These are phyloP conservation scores for Tiphia femorata DNA, from an alignment of 2,888 invertebrate genomes.

Conservation along the genomic window DNA sequence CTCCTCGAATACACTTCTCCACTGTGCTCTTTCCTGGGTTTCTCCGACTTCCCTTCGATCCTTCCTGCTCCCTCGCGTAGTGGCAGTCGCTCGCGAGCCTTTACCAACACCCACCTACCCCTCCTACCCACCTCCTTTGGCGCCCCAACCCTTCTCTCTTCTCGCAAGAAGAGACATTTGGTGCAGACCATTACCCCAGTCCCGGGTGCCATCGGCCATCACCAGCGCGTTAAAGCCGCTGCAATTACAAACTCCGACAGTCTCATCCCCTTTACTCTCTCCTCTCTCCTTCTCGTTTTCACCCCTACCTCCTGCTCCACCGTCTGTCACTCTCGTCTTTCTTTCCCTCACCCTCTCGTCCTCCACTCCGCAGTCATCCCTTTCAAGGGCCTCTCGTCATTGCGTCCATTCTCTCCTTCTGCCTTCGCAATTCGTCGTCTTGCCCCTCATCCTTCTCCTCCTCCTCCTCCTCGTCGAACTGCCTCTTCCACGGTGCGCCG, in stretches of 20 bases:
- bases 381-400: conserved; percentile 3
- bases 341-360: conserved; percentile 7
- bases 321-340: conserved; percentile 15
- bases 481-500: conserved; percentile 7
- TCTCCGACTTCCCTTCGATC: conserved; percentile 28
- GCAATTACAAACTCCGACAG: conserved; percentile 64
- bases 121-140: conserved; percentile 17
- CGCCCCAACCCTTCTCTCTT: conserved; percentile 12
- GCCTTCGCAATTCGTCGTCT: conserved; percentile 10
- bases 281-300: conserved; percentile 13
- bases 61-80: conserved; percentile 12
- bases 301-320: neutral
- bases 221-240: conserved; percentile 63
- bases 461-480: conserved; percentile 24
- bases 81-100: conserved; percentile 16
- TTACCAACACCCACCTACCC: too few species aligned
- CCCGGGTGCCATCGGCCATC: conserved; percentile 62
- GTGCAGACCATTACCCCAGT: conserved; percentile 61
- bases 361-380: conserved; percentile 6
- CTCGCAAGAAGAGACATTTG: conserved; percentile 57
- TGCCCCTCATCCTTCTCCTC: conserved; percentile 4
- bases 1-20: conserved; percentile 28
- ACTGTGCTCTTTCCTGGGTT: conserved; percentile 23
- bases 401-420: conserved; percentile 3
- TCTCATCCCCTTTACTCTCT: conserved; percentile 47